Conservation (phyloP, 2,113 vertebrate species). For the Platycercus adscitus region DNA sequence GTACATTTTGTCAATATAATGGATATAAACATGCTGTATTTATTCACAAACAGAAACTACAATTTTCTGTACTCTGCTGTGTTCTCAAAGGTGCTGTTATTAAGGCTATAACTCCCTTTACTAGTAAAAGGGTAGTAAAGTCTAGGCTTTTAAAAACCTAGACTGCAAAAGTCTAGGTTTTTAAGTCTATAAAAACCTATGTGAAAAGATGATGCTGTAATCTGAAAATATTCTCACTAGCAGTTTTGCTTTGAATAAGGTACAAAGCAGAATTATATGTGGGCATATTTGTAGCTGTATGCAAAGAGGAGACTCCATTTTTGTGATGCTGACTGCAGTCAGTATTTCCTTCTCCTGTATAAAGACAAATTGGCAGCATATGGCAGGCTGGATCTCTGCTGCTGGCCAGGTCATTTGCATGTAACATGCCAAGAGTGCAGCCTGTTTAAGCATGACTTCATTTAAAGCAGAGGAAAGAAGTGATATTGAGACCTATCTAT, state of each 20-base stretch:
- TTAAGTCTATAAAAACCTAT: not conserved
- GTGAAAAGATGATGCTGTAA: not conserved
- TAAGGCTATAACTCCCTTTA: not conserved
- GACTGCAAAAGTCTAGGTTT: not conserved
- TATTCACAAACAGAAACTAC: not conserved
- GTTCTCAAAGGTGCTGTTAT: not conserved
- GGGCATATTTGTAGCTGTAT: not conserved
- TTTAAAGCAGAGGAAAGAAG: not conserved
- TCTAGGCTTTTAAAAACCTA: not conserved
- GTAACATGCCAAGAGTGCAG: conserved; percentile 4
- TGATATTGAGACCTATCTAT: not conserved
- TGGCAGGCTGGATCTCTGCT: not conserved
- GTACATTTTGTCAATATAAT: not conserved
- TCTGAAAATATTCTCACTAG: not conserved
- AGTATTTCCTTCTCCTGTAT: not conserved
- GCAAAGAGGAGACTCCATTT: not conserved
- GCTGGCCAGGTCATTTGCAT: not conserved
- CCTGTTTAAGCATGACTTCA: not conserved
- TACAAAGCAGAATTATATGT: not conserved
- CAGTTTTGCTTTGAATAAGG: not conserved
- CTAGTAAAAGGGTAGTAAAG: not conserved
- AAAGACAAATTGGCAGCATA: not conserved
- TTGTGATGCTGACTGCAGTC: not conserved
- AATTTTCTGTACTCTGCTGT: not conserved
- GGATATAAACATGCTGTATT: not conserved